Conservation (phyloP, 2,797 vertebrate genomes). For the Pristis pectinata region DNA sequence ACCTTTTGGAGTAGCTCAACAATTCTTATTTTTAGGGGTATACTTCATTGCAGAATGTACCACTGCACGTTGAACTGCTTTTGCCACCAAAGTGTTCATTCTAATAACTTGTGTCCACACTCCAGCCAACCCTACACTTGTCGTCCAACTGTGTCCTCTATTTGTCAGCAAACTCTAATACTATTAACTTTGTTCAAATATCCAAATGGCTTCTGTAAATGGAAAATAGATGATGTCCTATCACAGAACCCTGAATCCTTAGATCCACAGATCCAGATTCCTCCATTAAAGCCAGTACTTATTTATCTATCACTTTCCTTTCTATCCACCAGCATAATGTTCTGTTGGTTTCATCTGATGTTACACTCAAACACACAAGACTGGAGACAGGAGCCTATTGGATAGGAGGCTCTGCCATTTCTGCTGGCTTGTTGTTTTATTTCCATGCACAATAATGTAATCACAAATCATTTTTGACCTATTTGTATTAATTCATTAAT, state of each 20-base stretch:
- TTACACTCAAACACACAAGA: neutral
- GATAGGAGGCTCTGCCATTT: neutral
- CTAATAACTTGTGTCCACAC: neutral
- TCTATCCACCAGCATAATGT: neutral
- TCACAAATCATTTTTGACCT: neutral
- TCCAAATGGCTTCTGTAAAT: neutral
- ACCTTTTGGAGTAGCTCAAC: too few relatives aligned
- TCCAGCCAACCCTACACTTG: neutral
- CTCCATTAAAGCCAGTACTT: too few relatives aligned
- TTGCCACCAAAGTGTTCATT: neutral
- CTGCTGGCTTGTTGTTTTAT: neutral
- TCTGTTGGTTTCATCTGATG: neutral
- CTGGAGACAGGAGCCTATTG: neutral
- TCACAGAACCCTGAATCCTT: neutral
- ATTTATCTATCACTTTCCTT: neutral
- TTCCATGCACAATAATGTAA: neutral
- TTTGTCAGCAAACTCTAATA: neutral
- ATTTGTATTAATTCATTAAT: neutral
- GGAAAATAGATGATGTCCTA: neutral
- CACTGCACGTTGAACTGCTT: neutral
- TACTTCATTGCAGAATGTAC: neutral
- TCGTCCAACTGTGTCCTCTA: neutral
- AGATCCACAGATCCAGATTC: neutral
- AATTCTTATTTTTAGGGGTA: neutral
- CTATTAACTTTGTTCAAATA: neutral